Evolutionary conservation across 2,888 invertebrate species (phyloP).

Genomic region (Shargacucullia verbasci): DNA sequence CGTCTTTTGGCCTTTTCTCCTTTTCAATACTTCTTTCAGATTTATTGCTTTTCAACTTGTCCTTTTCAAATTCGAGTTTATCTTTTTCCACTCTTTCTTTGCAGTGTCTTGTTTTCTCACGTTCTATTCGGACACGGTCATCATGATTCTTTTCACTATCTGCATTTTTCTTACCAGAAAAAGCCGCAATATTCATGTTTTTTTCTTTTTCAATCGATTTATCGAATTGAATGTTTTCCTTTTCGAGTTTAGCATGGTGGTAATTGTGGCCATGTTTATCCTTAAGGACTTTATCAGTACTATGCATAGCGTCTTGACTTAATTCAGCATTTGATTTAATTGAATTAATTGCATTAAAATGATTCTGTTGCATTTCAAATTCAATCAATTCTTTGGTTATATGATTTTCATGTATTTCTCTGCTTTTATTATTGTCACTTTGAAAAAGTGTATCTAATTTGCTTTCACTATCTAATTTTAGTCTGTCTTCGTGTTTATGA

Average conservation of each 20-base stretch:
- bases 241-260: constrained; percentile 72
- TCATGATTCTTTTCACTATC: constrained; percentile 79
- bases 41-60: constrained; percentile 72
- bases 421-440: constrained; percentile 52
- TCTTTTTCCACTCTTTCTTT: constrained; percentile 80
- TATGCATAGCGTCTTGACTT: constrained; percentile 66
- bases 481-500: constrained; percentile 65
- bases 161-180: constrained; percentile 62
- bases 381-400: constrained; percentile 72
- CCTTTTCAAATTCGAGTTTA: constrained; percentile 71
- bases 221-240: constrained; percentile 85
- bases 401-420: constrained; percentile 63
- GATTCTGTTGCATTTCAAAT: constrained; percentile 67
- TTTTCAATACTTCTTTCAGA: constrained; percentile 69
- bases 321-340: constrained; percentile 61
- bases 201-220: constrained; percentile 79
- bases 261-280: constrained; percentile 69
- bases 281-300: constrained; percentile 69
- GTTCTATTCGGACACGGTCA: constrained; percentile 78
- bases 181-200: constrained; percentile 23
- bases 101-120: constrained; percentile 75
- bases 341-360: constrained; percentile 67
- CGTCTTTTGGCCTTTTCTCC: constrained; percentile 74
- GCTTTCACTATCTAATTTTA: constrained; percentile 63
- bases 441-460: constrained; percentile 41